Evolutionary conservation across 2,888 invertebrate species (phyloP), one percentile per base, ranked within the genome.

Genomic region (Smittia aterrima): DNA sequence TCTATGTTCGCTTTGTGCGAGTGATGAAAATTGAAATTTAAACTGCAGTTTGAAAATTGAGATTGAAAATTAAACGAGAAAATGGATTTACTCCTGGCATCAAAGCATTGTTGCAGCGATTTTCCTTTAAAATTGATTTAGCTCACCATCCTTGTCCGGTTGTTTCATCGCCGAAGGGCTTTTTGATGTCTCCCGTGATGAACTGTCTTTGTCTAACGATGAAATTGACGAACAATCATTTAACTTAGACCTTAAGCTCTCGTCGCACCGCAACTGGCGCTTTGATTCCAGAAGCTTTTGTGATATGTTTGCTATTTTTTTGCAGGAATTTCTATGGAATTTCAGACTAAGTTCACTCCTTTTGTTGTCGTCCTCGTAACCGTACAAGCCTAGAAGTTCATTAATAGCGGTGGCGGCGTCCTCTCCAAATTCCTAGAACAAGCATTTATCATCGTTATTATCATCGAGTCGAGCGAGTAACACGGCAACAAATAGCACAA

Each of bases 361-460:
- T 82, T 90, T 91, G 72, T 88, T 85, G 78, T 87, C 88, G 76
- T 89, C 90, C 3, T 70, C 32, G 81, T 95, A 95, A 1, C 95
- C 95, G 83, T 95, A 96, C 92, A 94, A 94, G 58, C 95, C 94
- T 24, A 95, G 86, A 76, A 95, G 85, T 82, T 95, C 95, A 80
- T 94, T 95, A 94, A 95, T 95, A 0, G 95, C 93, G 67, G 91
- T 92, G 82, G 94, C 94, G 3, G 95, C 72, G 27, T 70, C 70
- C 54, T 70, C 70, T 13, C 70, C 95, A 83, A 92, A 95, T 82
- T 94, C 93, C 95, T 95, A 85, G 1, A 86, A 86, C 16, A 38
- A 20, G 11, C 2, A n/a, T 47, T 3, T 47, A 47, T 47, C 16
- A 47, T 47, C 16, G 16, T 47, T 6, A 47, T 47, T 47, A 47